Evolutionary conservation across 2,888 invertebrate genomes (phyloP), one percentile per base, ranked within the genome.

Genomic region (Himalopsyche japonica): DNA sequence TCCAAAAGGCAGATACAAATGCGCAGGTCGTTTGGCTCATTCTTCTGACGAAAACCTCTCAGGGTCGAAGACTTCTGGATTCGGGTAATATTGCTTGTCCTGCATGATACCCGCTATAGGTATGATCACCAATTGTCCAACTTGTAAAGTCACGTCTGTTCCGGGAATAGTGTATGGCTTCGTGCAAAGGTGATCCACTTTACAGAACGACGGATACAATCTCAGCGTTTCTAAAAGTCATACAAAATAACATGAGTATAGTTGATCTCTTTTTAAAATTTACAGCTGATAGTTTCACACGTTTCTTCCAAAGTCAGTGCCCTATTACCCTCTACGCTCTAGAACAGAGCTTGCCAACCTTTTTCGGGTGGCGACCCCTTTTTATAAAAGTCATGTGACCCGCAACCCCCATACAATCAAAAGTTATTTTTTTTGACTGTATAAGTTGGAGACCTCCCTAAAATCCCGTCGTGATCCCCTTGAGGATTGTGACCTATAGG

Each of bases 41-140:
- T 92, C 92, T 18, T 93, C 93, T 0, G 91, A 91, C 87, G 91
- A 90, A 88, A 94, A 94, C 84, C 94, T 89, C 85, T 93, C 93
- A 0, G 93, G 93, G 70, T 90, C 90, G 87, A 93, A 93, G 49
- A 90, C 89, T 0, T 92, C 88, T 0, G 94, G 94, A 27, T 94
- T 91, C 0, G 93, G 92, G 87, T 92, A 94, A 86, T 91, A 90
- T 18, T 93, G 89, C 0, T 93, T 91, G 87, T 94, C 93, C 89
- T 91, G 91, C 81, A 94, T 94, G 7, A 94, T 88, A 0, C 91
- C 93, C 82, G 90, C 90, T 1, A 92, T 88, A 0, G 93, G 92
- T 79, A 93, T 89, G 7, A 89, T 89, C 0, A 94, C 88, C 0
- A 90, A 87, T 37, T 91, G 90, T 0, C 93, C 94, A 3, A 90